Evolutionary conservation across 2,797 vertebrate genomes (phyloP).

Genomic region (Schizopygopsis pylzovi): DNA sequence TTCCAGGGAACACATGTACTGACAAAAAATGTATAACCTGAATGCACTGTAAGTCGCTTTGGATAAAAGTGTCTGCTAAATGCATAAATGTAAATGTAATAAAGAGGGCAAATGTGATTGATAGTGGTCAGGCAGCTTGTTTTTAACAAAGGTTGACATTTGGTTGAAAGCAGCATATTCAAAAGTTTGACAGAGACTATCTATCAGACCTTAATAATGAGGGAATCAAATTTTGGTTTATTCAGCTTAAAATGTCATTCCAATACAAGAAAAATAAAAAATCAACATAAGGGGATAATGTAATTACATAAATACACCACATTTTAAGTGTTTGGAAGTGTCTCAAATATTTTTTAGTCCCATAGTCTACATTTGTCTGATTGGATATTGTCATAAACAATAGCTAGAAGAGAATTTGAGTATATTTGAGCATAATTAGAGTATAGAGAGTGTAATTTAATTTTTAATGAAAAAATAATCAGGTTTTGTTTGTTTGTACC

Average conservation of each 20-base stretch:
- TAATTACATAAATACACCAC: no score
- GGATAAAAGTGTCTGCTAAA: no score
- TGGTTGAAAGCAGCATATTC: constrained; percentile 9
- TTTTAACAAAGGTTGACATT: constrained; percentile 23
- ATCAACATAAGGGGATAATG: neutral
- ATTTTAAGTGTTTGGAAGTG: neutral
- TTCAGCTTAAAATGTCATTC: neutral
- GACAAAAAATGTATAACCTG: no score
- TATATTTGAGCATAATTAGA: no score
- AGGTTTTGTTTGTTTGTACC: neutral
- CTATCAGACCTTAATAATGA: neutral
- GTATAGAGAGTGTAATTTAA: no score
- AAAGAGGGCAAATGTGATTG: neutral
- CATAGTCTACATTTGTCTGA: neutral
- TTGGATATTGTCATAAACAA: neutral
- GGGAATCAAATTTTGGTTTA: neutral
- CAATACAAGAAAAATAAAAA: neutral
- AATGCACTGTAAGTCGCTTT: no score
- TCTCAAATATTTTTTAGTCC: neutral
- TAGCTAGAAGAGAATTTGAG: neutral
- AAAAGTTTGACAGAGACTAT: neutral
- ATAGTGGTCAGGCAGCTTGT: neutral
- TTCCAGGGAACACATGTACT: no score
- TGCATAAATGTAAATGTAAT: neutral
- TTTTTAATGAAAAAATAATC: no score